Percentiles rank a stretch among this genome's conserved stretches.
Conservation (phyloP, 2,113 vertebrate genomes). For the Colaptes auratus region DNA sequence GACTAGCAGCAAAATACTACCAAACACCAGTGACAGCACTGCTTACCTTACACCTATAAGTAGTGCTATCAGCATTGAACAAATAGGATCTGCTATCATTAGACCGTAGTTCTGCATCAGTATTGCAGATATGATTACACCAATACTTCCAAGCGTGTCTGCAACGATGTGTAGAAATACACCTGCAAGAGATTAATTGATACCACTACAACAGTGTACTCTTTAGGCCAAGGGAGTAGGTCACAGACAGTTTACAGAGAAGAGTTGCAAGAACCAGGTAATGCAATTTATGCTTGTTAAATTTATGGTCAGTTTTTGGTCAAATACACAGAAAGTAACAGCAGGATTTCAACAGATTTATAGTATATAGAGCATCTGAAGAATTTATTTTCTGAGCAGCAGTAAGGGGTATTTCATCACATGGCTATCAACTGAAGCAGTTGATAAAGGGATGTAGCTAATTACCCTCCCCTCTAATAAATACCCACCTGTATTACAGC, state of each 20-base stretch:
- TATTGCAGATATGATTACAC: slow-evolving; percentile 96
- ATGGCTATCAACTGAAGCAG: background rate
- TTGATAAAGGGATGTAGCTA: background rate
- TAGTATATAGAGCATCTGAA: background rate
- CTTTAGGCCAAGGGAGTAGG: background rate
- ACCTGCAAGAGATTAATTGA: slow-evolving; percentile 74
- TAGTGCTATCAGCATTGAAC: slow-evolving; percentile 95
- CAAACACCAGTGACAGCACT: background rate
- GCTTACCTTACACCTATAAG: slow-evolving; percentile 96
- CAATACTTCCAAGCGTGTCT: slow-evolving; percentile 93
- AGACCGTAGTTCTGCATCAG: slow-evolving; percentile 96
- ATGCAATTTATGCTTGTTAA: background rate
- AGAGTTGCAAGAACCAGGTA: background rate
- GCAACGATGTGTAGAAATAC: slow-evolving; percentile 97
- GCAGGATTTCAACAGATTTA: background rate
- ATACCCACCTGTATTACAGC: background rate
- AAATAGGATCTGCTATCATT: slow-evolving; percentile 99
- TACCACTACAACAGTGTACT: background rate
- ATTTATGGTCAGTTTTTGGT: background rate
- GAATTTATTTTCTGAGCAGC: background rate
- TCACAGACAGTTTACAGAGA: background rate
- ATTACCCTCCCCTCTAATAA: background rate
- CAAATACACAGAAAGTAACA: background rate
- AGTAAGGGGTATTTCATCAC: background rate
- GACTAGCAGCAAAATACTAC: background rate